Conservation (phyloP, 2,888 invertebrate species). For the Cacoxenus indagator region DNA sequence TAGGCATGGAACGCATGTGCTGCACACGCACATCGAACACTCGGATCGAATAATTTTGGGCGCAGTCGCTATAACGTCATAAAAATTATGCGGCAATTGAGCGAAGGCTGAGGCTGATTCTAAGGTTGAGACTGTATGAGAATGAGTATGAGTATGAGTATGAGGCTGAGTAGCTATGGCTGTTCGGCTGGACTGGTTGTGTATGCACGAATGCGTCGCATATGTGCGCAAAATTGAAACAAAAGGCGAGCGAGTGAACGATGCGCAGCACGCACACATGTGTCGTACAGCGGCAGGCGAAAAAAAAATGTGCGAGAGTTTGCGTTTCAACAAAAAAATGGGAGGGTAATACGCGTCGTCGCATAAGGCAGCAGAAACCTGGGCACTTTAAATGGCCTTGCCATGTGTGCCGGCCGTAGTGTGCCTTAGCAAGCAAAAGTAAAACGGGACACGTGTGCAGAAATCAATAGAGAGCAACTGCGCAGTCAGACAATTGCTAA, state of each 20-base stretch:
- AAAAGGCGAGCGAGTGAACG: conserved; percentile 36
- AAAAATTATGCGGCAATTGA: conserved; percentile 55
- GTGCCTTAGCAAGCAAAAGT: conserved; percentile 14
- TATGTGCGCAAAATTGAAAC: conserved; percentile 45
- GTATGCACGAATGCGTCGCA: conserved; percentile 52
- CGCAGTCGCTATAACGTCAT: conserved; percentile 38
- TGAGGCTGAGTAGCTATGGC: conserved; percentile 25
- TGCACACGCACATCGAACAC: background rate
- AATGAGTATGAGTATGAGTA: conserved; percentile 6
- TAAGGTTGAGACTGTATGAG: conserved; percentile 17
- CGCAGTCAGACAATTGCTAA: background rate
- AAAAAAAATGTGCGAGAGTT: conserved; percentile 27
- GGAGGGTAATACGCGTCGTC: conserved; percentile 20
- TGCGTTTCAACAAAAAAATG: conserved; percentile 21
- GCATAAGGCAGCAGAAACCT: background rate
- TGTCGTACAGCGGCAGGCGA: conserved; percentile 26
- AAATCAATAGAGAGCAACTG: conserved; percentile 39
- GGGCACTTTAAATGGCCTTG: conserved; percentile 17
- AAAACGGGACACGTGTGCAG: conserved; percentile 54
- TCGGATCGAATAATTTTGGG: background rate
- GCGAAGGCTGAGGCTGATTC: background rate
- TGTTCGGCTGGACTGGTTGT: conserved; percentile 4
- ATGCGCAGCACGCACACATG: background rate
- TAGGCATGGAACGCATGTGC: conserved; percentile 10
- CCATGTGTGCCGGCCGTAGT: background rate